Evolutionary conservation across 2,888 invertebrate species (phyloP).

Genomic region (Mycalesis mineus): DNA sequence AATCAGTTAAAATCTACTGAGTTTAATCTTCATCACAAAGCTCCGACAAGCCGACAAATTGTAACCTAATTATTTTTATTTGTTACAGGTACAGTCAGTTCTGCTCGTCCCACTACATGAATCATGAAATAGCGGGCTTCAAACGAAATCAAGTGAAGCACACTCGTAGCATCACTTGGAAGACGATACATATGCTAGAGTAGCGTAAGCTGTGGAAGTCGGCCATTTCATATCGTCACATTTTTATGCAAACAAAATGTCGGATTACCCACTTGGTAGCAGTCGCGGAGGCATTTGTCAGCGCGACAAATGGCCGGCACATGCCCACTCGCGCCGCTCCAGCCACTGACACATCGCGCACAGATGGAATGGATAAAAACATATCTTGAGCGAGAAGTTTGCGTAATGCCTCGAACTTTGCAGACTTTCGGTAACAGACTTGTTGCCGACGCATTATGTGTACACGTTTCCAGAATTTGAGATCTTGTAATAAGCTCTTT

Average conservation of each 20-base stretch:
- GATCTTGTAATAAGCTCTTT: no score
- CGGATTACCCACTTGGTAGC: neutral
- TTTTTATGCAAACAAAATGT: neutral
- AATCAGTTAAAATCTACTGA: no score
- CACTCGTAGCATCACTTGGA: neutral
- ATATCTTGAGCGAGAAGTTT: neutral
- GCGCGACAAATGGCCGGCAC: slow-evolving; percentile 1
- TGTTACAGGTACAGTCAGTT: neutral
- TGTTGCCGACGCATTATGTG: no score
- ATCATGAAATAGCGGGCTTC: neutral
- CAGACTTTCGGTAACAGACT: no score
- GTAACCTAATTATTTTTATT: neutral
- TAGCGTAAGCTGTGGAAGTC: neutral
- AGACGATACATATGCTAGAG: neutral
- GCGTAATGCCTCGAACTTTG: no score
- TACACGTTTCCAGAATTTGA: no score
- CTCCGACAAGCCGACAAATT: neutral
- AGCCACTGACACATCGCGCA: neutral
- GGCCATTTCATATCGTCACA: neutral
- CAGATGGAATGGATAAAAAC: neutral
- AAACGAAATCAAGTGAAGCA: neutral
- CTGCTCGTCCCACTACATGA: neutral
- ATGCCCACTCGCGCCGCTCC: neutral
- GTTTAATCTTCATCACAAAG: no score
- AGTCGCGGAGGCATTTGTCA: neutral